These are phyloP conservation scores for Drosophila orosa DNA, from an alignment of 1,140 invertebrate genomes.

Conservation along the genomic window DNA sequence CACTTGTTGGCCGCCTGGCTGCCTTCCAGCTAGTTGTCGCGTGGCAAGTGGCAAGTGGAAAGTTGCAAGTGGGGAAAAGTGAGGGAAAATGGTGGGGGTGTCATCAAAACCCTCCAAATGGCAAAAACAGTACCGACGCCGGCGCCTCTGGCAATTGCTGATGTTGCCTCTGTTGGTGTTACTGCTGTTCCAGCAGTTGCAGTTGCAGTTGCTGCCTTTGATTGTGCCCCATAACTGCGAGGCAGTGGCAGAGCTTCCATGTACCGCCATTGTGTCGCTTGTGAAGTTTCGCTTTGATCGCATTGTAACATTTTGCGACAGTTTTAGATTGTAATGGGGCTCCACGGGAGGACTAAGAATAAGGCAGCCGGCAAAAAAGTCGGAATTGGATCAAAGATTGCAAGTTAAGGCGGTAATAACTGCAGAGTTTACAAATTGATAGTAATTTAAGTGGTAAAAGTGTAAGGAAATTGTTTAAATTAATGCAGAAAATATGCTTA, in stretches of 20 bases:
- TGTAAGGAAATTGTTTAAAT: neutral
- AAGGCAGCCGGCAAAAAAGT: neutral
- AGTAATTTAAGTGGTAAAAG: neutral
- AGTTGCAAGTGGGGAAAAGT: neutral
- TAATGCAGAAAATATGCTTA: neutral
- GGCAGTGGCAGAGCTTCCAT: conserved; percentile 36
- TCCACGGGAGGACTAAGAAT: conserved; percentile 22
- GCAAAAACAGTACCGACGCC: conserved; percentile 25
- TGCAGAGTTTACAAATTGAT: conserved; percentile 17
- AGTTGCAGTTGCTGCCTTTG: conserved; percentile 29
- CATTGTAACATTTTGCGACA: conserved; percentile 59
- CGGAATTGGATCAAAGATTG: conserved; percentile 25
- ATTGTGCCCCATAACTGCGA: conserved; percentile 59
- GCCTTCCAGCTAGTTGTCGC: conserved; percentile 60
- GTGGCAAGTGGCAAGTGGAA: conserved; percentile 19
- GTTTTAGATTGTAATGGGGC: conserved; percentile 53
- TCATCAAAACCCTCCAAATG: conserved; percentile 49
- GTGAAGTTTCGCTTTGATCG: conserved; percentile 55
- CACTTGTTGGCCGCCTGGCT: conserved; percentile 71
- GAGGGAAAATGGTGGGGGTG: conserved; percentile 7
- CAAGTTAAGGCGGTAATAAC: conserved; percentile 3
- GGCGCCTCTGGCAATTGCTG: conserved; percentile 26
- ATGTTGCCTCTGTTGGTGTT: conserved; percentile 18
- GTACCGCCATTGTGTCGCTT: conserved; percentile 24
- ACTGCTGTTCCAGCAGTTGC: conserved; percentile 2